Evolutionary conservation across 2,888 invertebrate genomes (phyloP), one percentile per base, ranked within the genome.

Genomic region (Phasia obesa): DNA sequence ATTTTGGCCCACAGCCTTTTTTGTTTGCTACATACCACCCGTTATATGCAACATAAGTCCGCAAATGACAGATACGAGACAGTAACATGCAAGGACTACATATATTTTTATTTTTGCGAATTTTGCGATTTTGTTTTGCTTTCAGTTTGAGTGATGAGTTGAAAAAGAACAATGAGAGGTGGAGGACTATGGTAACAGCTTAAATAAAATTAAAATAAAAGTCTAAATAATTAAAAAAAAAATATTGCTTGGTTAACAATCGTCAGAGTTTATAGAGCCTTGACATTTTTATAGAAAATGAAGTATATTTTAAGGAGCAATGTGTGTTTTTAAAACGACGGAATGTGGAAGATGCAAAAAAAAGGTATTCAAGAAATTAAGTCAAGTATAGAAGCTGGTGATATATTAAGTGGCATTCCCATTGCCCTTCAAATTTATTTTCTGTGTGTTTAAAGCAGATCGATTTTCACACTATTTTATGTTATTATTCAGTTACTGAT

Each of bases 61-160:
- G n/a, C 35, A 70, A 71, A 47, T 70, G 70, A 64, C 78, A 77
- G 53, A 51, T 47, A 62, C n/a, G 42, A 69, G 69, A 77, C 76
- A 69, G 51, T 77, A 44, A 77, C 53, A 69, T 49, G 65, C 25
- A 23, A 76, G 55, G 25, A 65, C 25, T 51, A 42, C 27, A 17
- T 53, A 15, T n/a, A 57, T 65, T 47, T 47, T 47, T 65, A 3
- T 35, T 47, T 65, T 25, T 25, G 35, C 65, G 57, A 65, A 57
- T 65, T 9, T 47, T 55, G 73, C 53, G 6, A 25, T 35, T 35
- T 35, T 35, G 9, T 11, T 11, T 9, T 6, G 11, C 11, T 35
- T 35, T 35, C 11, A 55, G 42, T 70, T 25, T 47, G 44, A 57
- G n/a, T 70, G 70, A 70, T 70, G 47, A 70, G 15, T 38, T 65